A percentile compares a stretch with the other conserved stretches of the same genome.
Conservation (phyloP, 2,113 vertebrate species). For the Gyps fulvus region DNA sequence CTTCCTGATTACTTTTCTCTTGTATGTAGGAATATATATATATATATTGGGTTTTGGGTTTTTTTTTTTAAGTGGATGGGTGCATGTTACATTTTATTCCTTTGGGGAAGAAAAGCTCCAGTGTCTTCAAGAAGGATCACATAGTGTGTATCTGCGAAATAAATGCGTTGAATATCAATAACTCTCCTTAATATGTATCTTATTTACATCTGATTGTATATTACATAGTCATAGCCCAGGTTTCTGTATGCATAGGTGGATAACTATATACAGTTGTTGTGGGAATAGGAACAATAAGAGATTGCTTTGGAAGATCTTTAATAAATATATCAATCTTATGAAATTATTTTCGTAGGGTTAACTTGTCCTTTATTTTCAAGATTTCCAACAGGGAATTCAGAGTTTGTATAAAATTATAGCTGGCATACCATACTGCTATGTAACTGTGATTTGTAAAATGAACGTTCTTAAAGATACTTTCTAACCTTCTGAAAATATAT, state of each 20-base stretch:
- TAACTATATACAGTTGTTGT: background rate
- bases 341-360: background rate
- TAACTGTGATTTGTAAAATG: background rate
- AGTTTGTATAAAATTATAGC: background rate
- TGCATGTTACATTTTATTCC: background rate
- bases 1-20: background rate
- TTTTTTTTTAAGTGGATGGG: background rate
- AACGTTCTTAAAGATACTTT: background rate
- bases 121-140: background rate
- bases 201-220: background rate
- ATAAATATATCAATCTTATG: background rate
- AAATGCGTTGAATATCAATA: background rate
- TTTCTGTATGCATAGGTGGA: background rate
- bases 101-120: background rate
- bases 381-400: background rate
- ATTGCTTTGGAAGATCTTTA: conserved; percentile 18
- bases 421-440: background rate
- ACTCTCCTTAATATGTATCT: background rate
- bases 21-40: background rate
- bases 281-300: background rate
- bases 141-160: background rate
- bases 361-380: background rate
- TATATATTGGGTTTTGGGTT: no score
- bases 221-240: background rate
- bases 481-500: background rate